Base-by-base conservation (phyloP, 2,888 invertebrate species). In the Dendrolimus pini region DNA sequence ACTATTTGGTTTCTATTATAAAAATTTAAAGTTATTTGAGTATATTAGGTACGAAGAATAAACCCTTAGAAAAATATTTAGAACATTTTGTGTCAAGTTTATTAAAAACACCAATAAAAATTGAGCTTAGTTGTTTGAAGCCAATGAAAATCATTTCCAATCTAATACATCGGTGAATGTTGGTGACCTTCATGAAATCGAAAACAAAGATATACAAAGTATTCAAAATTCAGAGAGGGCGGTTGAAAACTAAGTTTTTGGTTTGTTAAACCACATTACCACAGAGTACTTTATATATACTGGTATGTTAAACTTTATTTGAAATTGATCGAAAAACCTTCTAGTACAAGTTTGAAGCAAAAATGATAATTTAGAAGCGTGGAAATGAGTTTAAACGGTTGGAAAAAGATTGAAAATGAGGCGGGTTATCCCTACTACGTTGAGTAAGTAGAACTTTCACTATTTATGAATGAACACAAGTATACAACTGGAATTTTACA, bases 391-490 rank as follows among this genome's bases (percentile, higher is more conserved):
- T 62, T 67, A 53, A 77, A 63, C 59, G 77, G 73, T 64, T 93
- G 92, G 92, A 91, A 86, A 70, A 93, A 93, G 80, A 69, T 87
- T 59, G 93, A 93, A 80, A 92, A 92, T 68, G 92, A 93, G 76
- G 88, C 91, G 58, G 93, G 93, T 57, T 93, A 93, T 77, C 91
- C 92, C 9, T 92, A 86, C 77, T 93, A 93, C 71, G 75, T 92
- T 60, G 88, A 92, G 93, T 93, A 81, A 87, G 90, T 80, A 59
- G 62, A 67, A 78, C 79, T 83, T 83, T 83, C 78, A 73, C 78
- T 59, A 42, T 47, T 9, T 47, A 47, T 47, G 47, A 47, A 47
- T 10, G 9, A 8, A 47, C 7, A 47, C 9, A 47, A 47, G 47
- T 47, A 10, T 47, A 10, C 47, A 47, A 47, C 47, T 41, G 12